Evolutionary conservation across 2,113 vertebrate genomes (phyloP).

Genomic region (Alexandromys fortis): DNA sequence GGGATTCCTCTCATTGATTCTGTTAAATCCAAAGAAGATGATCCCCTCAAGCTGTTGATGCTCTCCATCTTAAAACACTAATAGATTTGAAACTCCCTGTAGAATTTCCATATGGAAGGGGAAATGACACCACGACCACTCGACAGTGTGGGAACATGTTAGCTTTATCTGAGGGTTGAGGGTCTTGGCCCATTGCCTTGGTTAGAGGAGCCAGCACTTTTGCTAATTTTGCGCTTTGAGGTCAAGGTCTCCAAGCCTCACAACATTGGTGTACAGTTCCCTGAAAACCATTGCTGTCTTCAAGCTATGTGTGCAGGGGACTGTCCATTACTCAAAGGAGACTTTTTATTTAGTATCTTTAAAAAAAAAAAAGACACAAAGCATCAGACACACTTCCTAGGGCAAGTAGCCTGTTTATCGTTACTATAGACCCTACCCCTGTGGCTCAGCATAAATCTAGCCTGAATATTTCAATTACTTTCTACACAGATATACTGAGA

Average conservation of each 20-base stretch:
- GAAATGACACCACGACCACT: neutral
- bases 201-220: neutral
- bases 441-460: neutral
- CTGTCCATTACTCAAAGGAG: neutral
- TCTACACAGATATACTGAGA: neutral
- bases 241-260: neutral
- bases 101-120: neutral
- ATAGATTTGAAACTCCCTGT: neutral
- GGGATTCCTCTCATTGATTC: neutral
- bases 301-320: neutral
- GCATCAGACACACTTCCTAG: neutral
- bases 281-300: conserved; percentile 7
- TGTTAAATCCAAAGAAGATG: neutral
- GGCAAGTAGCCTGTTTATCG: neutral
- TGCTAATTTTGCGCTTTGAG: neutral
- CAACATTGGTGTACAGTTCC: neutral
- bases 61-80: neutral
- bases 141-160: neutral
- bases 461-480: conserved; percentile 37
- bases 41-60: neutral
- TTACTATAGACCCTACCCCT: neutral
- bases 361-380: neutral
- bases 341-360: neutral
- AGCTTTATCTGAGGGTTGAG: neutral
- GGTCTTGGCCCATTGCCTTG: neutral